Evolutionary conservation across 2,888 invertebrate genomes (phyloP).

Genomic region (Cheilosia pagana): DNA sequence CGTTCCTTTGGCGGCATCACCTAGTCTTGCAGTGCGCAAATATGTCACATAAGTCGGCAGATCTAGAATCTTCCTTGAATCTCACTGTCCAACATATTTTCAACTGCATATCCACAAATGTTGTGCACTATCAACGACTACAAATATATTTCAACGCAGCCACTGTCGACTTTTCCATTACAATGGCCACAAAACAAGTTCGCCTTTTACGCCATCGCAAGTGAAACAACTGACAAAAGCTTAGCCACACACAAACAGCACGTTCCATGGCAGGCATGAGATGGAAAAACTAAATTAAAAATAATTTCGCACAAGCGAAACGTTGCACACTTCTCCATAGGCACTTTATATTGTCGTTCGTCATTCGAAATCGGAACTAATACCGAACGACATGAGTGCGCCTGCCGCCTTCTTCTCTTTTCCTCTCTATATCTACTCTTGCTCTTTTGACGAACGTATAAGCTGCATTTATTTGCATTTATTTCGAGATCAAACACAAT

Average conservation of each 20-base stretch:
- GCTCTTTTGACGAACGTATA: not conserved
- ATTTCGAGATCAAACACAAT: slow-evolving; percentile 3
- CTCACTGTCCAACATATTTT: too few relatives aligned
- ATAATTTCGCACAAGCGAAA: not conserved
- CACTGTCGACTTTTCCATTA: too few relatives aligned
- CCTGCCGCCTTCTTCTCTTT: too few relatives aligned
- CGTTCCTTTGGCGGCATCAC: too few relatives aligned
- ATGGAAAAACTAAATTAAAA: not conserved
- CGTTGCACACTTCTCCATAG: not conserved
- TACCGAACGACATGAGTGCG: not conserved
- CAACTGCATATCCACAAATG: too few relatives aligned
- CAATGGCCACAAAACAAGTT: not conserved
- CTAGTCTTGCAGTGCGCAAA: too few relatives aligned
- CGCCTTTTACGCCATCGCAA: not conserved
- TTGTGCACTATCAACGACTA: too few relatives aligned
- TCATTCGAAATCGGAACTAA: slow-evolving; percentile 7
- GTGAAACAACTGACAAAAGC: not conserved
- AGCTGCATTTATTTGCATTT: not conserved
- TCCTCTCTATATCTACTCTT: not conserved
- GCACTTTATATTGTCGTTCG: not conserved
- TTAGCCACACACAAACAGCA: not conserved
- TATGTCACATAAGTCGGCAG: too few relatives aligned
- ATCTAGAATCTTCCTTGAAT: too few relatives aligned
- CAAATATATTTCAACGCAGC: too few relatives aligned
- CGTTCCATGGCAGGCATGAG: not conserved